Percentiles rank a stretch among this genome's conserved stretches.
Evolutionary conservation across 2,113 vertebrate genomes (phyloP).

Genomic region (Lethenteron camtschaticum): DNA sequence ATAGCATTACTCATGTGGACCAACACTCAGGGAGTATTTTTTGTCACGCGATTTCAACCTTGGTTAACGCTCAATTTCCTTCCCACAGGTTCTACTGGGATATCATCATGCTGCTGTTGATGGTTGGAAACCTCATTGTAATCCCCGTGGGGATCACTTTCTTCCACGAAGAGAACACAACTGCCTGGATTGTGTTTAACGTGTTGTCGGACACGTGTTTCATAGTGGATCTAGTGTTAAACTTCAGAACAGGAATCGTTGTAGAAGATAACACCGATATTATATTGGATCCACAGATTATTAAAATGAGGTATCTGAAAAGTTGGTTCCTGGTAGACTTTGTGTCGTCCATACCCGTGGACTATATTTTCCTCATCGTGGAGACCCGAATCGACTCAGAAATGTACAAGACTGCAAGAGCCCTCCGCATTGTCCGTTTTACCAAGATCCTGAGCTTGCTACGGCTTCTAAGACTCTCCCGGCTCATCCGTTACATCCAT

Average conservation of each 20-base stretch:
- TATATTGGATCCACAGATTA: constrained; percentile 78
- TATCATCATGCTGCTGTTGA: constrained; percentile 89
- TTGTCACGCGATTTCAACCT: no score
- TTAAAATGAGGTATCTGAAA: constrained; percentile 92
- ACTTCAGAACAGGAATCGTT: constrained; percentile 93
- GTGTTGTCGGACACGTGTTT: constrained; percentile 97
- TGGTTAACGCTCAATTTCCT: no score
- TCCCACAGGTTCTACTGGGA: constrained; percentile 89
- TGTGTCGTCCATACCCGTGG: constrained; percentile 93
- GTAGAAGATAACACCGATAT: constrained; percentile 98
- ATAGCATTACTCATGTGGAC: no score
- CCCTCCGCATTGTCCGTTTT: constrained; percentile 83
- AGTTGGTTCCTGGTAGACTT: constrained; percentile 99
- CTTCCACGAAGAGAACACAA: constrained; percentile 97
- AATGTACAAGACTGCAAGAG: constrained; percentile 92
- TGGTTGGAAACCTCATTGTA: constrained; percentile 98
- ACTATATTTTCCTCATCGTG: constrained; percentile 98
- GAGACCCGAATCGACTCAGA: constrained; percentile 93
- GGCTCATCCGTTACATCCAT: constrained; percentile 93
- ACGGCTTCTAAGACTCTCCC: constrained; percentile 64
- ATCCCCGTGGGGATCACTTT: constrained; percentile 98
- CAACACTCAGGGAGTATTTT: no score
- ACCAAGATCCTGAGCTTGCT: constrained; percentile 95
- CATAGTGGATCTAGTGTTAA: constrained; percentile 92
- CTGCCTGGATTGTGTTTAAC: constrained; percentile 95